Evolutionary conservation across 2,797 vertebrate species (phyloP), one percentile per base, ranked within the genome.

Genomic region (Falco rusticolus): DNA sequence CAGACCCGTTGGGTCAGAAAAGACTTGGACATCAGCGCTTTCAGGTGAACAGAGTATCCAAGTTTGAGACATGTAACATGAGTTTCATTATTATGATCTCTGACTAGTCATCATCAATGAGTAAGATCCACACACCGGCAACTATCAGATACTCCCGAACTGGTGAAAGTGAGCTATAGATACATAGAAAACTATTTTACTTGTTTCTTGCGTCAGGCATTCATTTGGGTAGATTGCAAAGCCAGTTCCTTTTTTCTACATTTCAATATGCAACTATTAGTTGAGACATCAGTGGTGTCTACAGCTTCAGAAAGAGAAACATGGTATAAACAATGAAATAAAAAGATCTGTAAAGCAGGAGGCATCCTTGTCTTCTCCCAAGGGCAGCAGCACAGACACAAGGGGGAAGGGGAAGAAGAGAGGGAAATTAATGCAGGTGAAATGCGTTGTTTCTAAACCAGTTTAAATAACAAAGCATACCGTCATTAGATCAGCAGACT

Each of bases 351-450:
- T 37, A 2, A 72, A 79, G 59, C 12, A 56, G n/a, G 22, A 20
- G 20, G 6, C 31, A 71, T 41, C 56, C 45, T 47, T 61, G 12
- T 9, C 31, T 63, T 19, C 37, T 78, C 9, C 16, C 11, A 31
- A 34, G 20, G 51, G 37, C 25, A 74, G 64, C 29, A 87, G 19
- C 48, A 57, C 7, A 37, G 39, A 77, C 25, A 48, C 4, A 45
- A 47, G 3, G 7, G 3, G 3, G 5, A 31, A 54, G 4, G 4
- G 16, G 3, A 60, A 1, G 10, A 31, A 53, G 7, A 54, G 2
- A 57, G 16, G 9, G 10, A 12, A 82, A 85, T 7, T 25, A 70
- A 2, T 6, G 28, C 16, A 71, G 13, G 5, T 43, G 19, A 53
- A 28, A 71, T 2, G 5, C 57, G 7, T 1, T 17, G 11, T 10